Base-by-base conservation (phyloP, 2,888 invertebrate species). In the Dryomyza anilis region DNA sequence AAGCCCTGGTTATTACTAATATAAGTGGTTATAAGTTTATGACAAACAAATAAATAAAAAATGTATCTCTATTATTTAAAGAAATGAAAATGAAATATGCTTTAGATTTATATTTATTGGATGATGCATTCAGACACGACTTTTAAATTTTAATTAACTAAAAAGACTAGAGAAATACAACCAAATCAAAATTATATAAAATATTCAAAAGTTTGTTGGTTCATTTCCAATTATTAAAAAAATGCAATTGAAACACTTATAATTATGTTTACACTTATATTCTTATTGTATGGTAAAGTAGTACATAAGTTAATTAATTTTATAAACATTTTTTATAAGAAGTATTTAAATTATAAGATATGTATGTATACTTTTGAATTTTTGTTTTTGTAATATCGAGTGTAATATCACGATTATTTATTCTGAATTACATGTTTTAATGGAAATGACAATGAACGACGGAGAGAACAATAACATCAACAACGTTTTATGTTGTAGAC, bases 101-200 rank as follows among this genome's bases (percentile, higher is more conserved):
- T n/a, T n/a, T n/a, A n/a, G n/a, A n/a, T n/a, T n/a, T 6, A n/a
- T 2, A 25, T 25, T 14, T 6, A 19, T 5, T 2, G 2, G 4
- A 5, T 25, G 25, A 23, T 25, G 14, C 2, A 2, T 50, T 8
- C 10, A 14, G 14, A 23, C 12, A 50, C 25, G 14, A 50, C 25
- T 50, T 55, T 10, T 19, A 23, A 25, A 27, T n/a, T 25, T 55
- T 23, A 30, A 33, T 33, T 14, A 33, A 33, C 21, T 1, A 52
- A 33, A 21, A 55, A 55, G 55, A 55, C 55, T 55, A 55, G 36
- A 33, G 33, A 36, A 55, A 33, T 36, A 36, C 33, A 55, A 33
- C 55, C 36, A 36, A 55, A 55, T 55, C 55, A 55, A 55, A 55
- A 36, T 36, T 55, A 55, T 55, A 36, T 36, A 19, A 19, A 55